Evolutionary conservation across 1,140 invertebrate genomes (phyloP).

Genomic region (Tetragonula clypearis): DNA sequence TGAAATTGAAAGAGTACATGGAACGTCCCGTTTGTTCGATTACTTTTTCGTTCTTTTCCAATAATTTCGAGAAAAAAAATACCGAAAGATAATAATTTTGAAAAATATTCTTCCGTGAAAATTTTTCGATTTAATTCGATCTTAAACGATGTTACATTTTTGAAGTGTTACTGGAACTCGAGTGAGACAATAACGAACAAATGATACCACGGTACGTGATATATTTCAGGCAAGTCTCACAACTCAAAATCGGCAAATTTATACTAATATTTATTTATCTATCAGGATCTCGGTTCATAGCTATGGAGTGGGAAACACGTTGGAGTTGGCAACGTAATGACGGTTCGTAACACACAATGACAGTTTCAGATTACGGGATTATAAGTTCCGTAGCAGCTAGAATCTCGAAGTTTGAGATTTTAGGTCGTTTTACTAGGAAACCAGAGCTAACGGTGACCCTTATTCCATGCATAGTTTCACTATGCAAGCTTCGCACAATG

Average conservation of each 20-base stretch:
- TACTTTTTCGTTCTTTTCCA: not conserved
- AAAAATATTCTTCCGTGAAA: not conserved
- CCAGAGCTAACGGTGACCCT: conserved; percentile 35
- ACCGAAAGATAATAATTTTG: not conserved
- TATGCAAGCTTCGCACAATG: not conserved
- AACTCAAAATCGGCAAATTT: conserved; percentile 1
- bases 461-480: conserved; percentile 24
- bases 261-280: conserved; percentile 4
- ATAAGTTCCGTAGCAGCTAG: conserved; percentile 50
- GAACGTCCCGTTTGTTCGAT: not conserved
- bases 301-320: conserved; percentile 1
- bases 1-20: not conserved
- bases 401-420: conserved; percentile 35
- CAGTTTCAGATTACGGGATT: conserved; percentile 68
- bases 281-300: not conserved
- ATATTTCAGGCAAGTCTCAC: not conserved
- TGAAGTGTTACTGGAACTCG: not conserved
- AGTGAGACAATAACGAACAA: not conserved
- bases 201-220: not conserved
- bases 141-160: not conserved
- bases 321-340: conserved; percentile 31
- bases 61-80: not conserved
- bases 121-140: not conserved
- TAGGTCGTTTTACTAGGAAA: conserved; percentile 48
- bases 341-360: conserved; percentile 63